Conservation (phyloP, 2,888 invertebrate species). For the Corbicula japonica region DNA sequence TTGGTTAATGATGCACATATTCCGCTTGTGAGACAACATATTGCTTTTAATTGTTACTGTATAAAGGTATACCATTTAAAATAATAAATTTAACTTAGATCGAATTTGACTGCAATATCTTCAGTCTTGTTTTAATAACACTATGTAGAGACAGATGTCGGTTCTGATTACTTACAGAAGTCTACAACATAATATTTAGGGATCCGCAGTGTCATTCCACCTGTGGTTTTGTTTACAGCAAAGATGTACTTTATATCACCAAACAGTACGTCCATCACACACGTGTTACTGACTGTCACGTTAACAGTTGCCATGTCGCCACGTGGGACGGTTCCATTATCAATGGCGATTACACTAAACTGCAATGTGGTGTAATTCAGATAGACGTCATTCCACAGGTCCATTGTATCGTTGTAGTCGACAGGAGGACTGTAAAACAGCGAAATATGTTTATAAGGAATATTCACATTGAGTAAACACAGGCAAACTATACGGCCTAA, state of each 20-base stretch:
- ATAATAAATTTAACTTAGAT: no score
- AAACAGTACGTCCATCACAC: constrained; percentile 77
- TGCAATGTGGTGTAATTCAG: constrained; percentile 70
- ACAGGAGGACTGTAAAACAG: constrained; percentile 70
- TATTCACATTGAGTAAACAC: no score
- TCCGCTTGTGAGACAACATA: no score
- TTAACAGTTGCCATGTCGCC: constrained; percentile 73
- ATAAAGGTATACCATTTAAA: no score
- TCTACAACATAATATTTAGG: constrained; percentile 78
- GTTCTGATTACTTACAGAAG: constrained; percentile 70
- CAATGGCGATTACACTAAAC: constrained; percentile 76
- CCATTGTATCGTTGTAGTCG: constrained; percentile 65
- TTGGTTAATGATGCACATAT: no score
- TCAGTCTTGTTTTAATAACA: no score
- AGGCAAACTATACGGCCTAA: no score
- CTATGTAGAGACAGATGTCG: no score
- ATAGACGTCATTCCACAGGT: constrained; percentile 74
- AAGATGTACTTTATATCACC: constrained; percentile 70
- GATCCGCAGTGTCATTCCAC: constrained; percentile 72
- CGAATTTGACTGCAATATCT: no score
- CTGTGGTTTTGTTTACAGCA: constrained; percentile 69
- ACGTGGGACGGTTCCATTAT: constrained; percentile 78
- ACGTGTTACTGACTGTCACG: constrained; percentile 78
- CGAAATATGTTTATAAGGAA: no score
- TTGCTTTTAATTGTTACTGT: no score